These are phyloP conservation scores for Arctia plantaginis DNA, from an alignment of 2,888 invertebrate species.

Conservation along the genomic window DNA sequence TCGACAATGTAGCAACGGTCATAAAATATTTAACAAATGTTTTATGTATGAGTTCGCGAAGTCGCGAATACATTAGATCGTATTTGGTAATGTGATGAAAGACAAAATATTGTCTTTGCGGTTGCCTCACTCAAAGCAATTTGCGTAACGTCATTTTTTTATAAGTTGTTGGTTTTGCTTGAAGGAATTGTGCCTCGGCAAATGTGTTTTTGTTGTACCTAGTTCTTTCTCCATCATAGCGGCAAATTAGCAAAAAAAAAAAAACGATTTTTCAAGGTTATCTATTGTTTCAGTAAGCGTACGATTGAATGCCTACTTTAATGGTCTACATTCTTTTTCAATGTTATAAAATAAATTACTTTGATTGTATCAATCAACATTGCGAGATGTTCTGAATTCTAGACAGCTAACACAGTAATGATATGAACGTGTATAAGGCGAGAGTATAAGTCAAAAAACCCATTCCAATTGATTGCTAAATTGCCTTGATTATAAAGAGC, in stretches of 20 bases:
- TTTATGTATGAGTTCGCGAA: conserved; percentile 59
- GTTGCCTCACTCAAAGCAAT: conserved; percentile 64
- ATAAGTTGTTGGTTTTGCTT: conserved; percentile 57
- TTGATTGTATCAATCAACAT: conserved; percentile 15
- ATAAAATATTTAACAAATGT: conserved; percentile 52
- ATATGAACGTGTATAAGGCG: not conserved
- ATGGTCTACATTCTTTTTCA: conserved; percentile 28
- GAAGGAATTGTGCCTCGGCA: conserved; percentile 52
- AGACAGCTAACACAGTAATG: not conserved
- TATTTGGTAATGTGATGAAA: conserved; percentile 74
- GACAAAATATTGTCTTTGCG: conserved; percentile 70
- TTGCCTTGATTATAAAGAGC: conserved; percentile 18
- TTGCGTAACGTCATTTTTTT: conserved; percentile 65
- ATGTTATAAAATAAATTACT: conserved; percentile 9
- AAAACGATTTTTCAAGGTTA: conserved; percentile 45
- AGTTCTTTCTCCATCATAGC: conserved; percentile 41
- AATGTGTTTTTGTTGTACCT: conserved; percentile 49
- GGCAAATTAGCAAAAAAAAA: conserved; percentile 48
- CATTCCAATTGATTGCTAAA: conserved; percentile 23
- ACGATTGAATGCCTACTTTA: conserved; percentile 34
- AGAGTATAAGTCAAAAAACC: conserved; percentile 13
- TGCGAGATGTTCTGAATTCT: conserved; percentile 10
- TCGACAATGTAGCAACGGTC: conserved; percentile 49
- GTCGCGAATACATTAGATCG: conserved; percentile 67
- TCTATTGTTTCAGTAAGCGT: conserved; percentile 44